phyloP scores from a whole-genome alignment of 1,140 invertebrate genomes.

The Coenobita brevimanus region DNA sequence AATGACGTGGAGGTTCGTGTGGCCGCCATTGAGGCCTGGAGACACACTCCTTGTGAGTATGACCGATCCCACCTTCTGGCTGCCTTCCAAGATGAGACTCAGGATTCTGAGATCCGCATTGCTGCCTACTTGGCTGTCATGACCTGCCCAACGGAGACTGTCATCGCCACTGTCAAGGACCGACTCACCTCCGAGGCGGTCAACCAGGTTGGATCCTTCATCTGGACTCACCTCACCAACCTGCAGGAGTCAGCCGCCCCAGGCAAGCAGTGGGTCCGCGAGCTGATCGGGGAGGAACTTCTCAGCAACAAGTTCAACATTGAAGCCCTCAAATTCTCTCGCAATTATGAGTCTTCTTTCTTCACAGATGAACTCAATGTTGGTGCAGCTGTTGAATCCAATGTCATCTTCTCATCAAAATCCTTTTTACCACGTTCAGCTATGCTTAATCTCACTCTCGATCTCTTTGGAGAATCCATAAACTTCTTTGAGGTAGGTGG shows the following conservation, averaged over 20 bases:
- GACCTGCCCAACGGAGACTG: conserved; percentile 81
- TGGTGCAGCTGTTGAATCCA: conserved; percentile 81
- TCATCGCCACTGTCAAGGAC: conserved; percentile 81
- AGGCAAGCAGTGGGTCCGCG: conserved; percentile 80
- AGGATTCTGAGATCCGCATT: conserved; percentile 92
- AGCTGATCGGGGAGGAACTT: conserved; percentile 80
- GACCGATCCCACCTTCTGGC: conserved; percentile 78
- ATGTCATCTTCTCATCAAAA: conserved; percentile 90
- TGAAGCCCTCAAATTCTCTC: conserved; percentile 86
- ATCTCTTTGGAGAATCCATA: conserved; percentile 88
- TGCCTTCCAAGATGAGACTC: conserved; percentile 80
- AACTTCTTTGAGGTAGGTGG: conserved; percentile 89
- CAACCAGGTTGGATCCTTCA: conserved; percentile 87
- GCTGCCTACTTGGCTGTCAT: conserved; percentile 88
- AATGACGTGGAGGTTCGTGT: conserved; percentile 83
- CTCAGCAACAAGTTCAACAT: conserved; percentile 83
- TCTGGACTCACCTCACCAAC: conserved; percentile 85
- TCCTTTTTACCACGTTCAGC: conserved; percentile 88
- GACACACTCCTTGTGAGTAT: conserved; percentile 79
- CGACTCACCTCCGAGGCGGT: conserved; percentile 81
- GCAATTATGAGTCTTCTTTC: conserved; percentile 87
- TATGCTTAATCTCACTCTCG: conserved; percentile 86
- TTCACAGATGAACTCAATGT: conserved; percentile 82
- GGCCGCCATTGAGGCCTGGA: conserved; percentile 85
- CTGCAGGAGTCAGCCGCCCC: conserved; percentile 85